Evolutionary conservation across 2,888 invertebrate genomes (phyloP), one percentile per base, ranked within the genome.

Genomic region (Drosophila picticornis): DNA sequence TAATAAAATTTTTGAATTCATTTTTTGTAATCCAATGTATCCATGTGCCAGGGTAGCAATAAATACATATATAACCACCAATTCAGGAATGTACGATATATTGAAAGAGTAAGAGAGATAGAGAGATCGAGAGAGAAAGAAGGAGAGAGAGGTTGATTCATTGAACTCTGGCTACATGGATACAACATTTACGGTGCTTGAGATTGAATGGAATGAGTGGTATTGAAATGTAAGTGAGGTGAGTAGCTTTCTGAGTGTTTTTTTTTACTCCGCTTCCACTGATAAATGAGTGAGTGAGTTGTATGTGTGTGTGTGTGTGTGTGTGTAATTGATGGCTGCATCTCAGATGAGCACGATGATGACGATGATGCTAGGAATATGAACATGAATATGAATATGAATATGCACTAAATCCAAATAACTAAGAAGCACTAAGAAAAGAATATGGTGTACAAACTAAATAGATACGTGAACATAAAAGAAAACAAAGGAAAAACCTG

Each of bases 401-500:
- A 34, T 46, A 4, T 55, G 46, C 76, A 63, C 68, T 69, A 61
- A 61, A 55, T 52, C 61, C 52, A 69, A 70, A 55, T 66, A 80
- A 81, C 78, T 70, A 77, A 71, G 55, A 78, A 80, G 78, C 78
- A 52, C 81, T 73, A 72, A 60, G 38, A 16, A 22, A 67, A 19
- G 52, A 58, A 72, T 57, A 34, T 69, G 63, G 57, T 43, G 52
- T 64, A 76, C 56, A 77, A 46, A 67, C 63, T 61, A 51, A 65
- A 59, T 58, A 74, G 55, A 79, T 72, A 69, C 63, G 62, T 67
- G 57, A 69, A 65, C 48, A 68, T 60, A 66, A 75, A 61, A n/a
- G 48, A 57, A 75, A 75, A 51, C 32, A 75, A 74, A 76, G 65
- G 67, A 65, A 75, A 81, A 90, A 90, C 91, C 91, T 91, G 90